Evolutionary conservation across 2,888 invertebrate species (phyloP).

Genomic region (Tiliacea citrago): DNA sequence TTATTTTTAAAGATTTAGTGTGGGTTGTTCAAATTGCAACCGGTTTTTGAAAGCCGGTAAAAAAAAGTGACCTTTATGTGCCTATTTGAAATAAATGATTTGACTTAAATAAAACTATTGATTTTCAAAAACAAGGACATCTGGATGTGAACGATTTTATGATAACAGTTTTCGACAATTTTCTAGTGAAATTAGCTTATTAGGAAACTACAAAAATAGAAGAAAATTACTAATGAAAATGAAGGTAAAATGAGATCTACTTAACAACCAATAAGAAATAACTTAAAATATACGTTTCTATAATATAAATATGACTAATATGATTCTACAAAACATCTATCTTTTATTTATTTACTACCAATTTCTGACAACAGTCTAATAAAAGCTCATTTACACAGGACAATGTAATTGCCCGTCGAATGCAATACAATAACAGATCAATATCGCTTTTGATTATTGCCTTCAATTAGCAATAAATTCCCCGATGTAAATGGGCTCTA

Average conservation of each 20-base stretch:
- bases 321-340: neutral
- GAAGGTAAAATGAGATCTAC: neutral
- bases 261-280: neutral
- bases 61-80: too few species aligned
- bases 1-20: neutral
- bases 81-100: too few species aligned
- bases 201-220: neutral
- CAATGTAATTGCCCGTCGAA: neutral
- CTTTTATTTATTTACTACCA: too few species aligned
- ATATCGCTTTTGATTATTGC: neutral
- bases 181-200: neutral
- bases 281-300: neutral
- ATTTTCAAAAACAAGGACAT: neutral
- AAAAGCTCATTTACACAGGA: neutral
- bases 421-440: neutral
- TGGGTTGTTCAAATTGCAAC: neutral
- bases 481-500: neutral
- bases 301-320: neutral
- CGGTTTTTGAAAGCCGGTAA: neutral
- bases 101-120: neutral
- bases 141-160: neutral
- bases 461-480: neutral
- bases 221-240: neutral
- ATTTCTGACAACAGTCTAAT: conserved; percentile 1
- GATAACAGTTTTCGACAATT: neutral